A percentile compares a stretch with the other conserved stretches of the same genome.
These are phyloP conservation scores for Chrysomallon squamiferum DNA, from an alignment of 1,140 invertebrate genomes.

Conservation along the genomic window DNA sequence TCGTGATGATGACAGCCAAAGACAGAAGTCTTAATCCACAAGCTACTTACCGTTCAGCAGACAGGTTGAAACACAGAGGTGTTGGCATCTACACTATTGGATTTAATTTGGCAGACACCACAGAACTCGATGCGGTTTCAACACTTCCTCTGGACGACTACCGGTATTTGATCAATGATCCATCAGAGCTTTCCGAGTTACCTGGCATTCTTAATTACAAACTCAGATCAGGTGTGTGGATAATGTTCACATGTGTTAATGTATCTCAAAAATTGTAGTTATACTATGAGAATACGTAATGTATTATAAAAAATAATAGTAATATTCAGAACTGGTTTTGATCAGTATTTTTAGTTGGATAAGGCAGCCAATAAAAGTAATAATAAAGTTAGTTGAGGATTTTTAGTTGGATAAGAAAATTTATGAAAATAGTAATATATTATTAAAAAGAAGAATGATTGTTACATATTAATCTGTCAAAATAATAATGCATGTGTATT, in stretches of 20 bases:
- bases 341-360: too few relatives aligned
- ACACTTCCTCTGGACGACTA: constrained; percentile 35
- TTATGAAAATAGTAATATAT: too few relatives aligned
- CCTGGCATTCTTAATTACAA: constrained; percentile 22
- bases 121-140: constrained; percentile 41
- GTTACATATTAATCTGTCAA: too few relatives aligned
- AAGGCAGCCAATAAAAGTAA: too few relatives aligned
- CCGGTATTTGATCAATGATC: constrained; percentile 18
- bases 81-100: constrained; percentile 48
- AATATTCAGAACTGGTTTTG: too few relatives aligned
- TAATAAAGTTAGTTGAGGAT: too few relatives aligned
- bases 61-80: constrained; percentile 31
- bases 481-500: too few relatives aligned
- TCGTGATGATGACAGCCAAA: constrained; percentile 46
- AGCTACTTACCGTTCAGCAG: constrained; percentile 27
- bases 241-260: neutral
- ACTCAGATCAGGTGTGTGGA: constrained; percentile 17
- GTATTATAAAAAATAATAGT: too few relatives aligned
- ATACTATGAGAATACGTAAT: neutral
- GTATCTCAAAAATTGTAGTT: too few relatives aligned
- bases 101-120: constrained; percentile 32
- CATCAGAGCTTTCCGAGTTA: constrained; percentile 19
- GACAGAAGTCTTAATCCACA: constrained; percentile 29
- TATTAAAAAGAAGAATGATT: too few relatives aligned
- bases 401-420: too few relatives aligned